Conservation (phyloP, 2,888 invertebrate genomes). For the Protodeltote pygarga region DNA sequence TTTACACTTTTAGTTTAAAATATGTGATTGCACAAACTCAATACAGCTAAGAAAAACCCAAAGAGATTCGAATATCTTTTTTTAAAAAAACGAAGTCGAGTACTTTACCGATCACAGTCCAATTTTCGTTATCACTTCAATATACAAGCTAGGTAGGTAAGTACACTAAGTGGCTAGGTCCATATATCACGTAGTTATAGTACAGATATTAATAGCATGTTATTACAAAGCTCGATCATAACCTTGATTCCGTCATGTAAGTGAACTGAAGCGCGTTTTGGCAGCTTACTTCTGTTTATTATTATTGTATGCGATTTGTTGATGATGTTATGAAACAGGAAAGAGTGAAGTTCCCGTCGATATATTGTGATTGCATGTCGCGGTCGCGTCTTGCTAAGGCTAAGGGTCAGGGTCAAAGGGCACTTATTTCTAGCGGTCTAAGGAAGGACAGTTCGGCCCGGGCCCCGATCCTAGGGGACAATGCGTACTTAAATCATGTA, state of each 20-base stretch:
- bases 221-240: constrained; percentile 22
- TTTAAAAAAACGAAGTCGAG: neutral
- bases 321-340: neutral
- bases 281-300: constrained; percentile 5
- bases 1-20: too few species aligned
- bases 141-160: too few species aligned
- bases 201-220: constrained; percentile 43
- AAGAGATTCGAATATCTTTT: neutral
- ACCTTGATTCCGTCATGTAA: constrained; percentile 29
- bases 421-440: too few species aligned
- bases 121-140: neutral
- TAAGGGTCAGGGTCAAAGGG: too few species aligned
- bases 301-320: constrained; percentile 8
- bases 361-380: too few species aligned
- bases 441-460: too few species aligned
- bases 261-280: constrained; percentile 7
- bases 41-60: too few species aligned
- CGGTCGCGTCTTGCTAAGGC: too few species aligned
- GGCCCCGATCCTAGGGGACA: too few species aligned
- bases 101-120: neutral
- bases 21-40: too few species aligned
- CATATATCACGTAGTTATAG: constrained; percentile 29
- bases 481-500: too few species aligned
- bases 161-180: constrained; percentile 8
- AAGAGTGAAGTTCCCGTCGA: neutral